Evolutionary conservation across 1,140 invertebrate genomes (phyloP).

Genomic region (Cotesia chilonis): DNA sequence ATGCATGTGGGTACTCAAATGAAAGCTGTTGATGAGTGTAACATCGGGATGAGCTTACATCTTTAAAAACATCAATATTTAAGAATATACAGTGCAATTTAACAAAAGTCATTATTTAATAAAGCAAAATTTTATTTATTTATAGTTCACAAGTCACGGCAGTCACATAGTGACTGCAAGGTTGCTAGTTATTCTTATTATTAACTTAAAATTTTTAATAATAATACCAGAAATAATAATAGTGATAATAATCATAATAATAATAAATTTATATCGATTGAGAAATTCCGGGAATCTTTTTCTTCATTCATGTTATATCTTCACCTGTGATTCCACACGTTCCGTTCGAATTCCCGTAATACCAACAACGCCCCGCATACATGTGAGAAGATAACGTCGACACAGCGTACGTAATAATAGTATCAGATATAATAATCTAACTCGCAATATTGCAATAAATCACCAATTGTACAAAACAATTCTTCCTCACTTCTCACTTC

Average conservation of each 20-base stretch:
- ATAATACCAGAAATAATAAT: neutral
- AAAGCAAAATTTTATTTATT: too few species aligned
- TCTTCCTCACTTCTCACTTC: too few species aligned
- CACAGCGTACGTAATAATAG: constrained; percentile 18
- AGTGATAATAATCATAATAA: neutral
- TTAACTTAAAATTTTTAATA: neutral
- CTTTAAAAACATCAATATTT: too few species aligned
- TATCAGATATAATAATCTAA: constrained; percentile 17
- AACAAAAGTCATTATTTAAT: too few species aligned
- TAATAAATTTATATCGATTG: neutral
- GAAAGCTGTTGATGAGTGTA: too few species aligned
- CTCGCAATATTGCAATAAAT: constrained; percentile 13
- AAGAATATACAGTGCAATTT: too few species aligned
- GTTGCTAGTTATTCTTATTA: too few species aligned
- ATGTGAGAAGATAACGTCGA: constrained; percentile 19
- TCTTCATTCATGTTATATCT: constrained; percentile 16
- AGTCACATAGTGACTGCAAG: too few species aligned
- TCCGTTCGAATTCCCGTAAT: constrained; percentile 33
- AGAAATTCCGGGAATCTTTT: constrained; percentile 18
- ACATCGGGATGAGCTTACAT: too few species aligned
- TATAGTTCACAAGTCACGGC: too few species aligned
- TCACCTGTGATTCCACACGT: constrained; percentile 19
- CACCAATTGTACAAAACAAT: too few species aligned
- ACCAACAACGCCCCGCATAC: constrained; percentile 16
- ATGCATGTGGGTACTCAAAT: too few species aligned